A percentile compares a stretch with the other conserved stretches of the same genome.
phyloP scores from a whole-genome alignment of 2,797 vertebrate genomes.

The Tinamus major region DNA sequence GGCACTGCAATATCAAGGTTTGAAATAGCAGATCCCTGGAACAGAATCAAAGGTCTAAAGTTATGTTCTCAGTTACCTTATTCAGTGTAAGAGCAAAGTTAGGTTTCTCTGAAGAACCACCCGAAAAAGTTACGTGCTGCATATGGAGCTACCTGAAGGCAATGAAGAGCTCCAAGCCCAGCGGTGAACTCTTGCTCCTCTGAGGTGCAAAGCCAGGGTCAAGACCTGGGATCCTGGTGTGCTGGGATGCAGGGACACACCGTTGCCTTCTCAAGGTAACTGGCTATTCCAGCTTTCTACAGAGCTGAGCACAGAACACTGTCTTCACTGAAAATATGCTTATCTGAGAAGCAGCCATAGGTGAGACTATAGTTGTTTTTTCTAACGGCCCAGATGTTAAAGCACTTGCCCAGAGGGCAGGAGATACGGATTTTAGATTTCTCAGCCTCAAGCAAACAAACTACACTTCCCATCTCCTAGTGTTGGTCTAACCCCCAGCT shows the following conservation, averaged over 20 bases:
- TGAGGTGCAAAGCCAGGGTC: background rate
- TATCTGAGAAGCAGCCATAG: background rate
- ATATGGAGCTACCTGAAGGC: constrained; percentile 13
- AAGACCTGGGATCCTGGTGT: background rate
- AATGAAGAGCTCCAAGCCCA: background rate
- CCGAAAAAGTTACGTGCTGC: background rate
- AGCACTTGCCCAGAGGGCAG: background rate
- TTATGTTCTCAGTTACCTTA: background rate
- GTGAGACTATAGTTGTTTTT: background rate
- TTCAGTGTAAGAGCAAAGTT: background rate
- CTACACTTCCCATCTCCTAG: background rate
- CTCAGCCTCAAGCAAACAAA: background rate
- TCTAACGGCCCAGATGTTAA: background rate
- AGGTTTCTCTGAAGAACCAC: background rate
- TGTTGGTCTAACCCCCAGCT: background rate
- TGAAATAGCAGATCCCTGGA: constrained; percentile 39
- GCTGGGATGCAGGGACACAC: background rate
- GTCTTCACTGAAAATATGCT: background rate
- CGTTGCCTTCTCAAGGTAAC: background rate
- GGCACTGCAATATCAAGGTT: background rate
- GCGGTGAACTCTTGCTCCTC: background rate
- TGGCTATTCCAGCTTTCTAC: background rate
- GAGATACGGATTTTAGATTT: background rate
- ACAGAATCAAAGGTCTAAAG: constrained; percentile 44
- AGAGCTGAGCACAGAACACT: background rate